A percentile compares a stretch with the other conserved stretches of the same genome.
phyloP scores from a whole-genome alignment of 2,888 invertebrate genomes.

The Phasia obesa region DNA sequence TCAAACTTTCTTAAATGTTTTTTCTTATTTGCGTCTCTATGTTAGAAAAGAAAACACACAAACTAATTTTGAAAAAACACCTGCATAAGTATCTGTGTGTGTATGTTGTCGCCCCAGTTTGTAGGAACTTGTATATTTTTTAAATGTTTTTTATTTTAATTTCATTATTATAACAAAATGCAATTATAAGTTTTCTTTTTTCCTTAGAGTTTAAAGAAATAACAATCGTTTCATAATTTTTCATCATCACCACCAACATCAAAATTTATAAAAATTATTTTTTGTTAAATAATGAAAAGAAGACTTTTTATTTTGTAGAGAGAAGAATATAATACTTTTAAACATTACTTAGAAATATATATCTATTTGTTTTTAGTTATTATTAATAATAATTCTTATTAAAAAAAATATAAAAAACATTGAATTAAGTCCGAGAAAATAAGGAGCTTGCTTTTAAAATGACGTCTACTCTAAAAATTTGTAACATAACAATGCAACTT shows the following conservation, averaged over 20 bases:
- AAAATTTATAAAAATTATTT: slow-evolving; percentile 56
- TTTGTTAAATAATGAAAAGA: slow-evolving; percentile 67
- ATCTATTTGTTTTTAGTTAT: slow-evolving; percentile 34
- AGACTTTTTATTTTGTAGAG: slow-evolving; percentile 64
- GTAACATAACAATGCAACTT: background rate
- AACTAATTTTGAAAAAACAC: slow-evolving; percentile 40
- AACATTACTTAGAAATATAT: slow-evolving; percentile 24
- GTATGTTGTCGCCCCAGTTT: slow-evolving; percentile 60
- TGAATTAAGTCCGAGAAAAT: background rate
- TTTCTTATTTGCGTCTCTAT: slow-evolving; percentile 62
- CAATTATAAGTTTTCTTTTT: slow-evolving; percentile 66
- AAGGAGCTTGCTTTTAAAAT: slow-evolving; percentile 41
- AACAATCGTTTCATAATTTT: slow-evolving; percentile 62
- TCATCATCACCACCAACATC: slow-evolving; percentile 47
- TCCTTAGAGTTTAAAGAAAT: slow-evolving; percentile 55
- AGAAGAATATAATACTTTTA: slow-evolving; percentile 55
- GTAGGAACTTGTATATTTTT: slow-evolving; percentile 70
- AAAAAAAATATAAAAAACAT: background rate
- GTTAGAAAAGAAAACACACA: slow-evolving; percentile 58
- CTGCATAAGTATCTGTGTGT: slow-evolving; percentile 37
- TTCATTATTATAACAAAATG: slow-evolving; percentile 65
- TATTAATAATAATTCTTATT: slow-evolving; percentile 18
- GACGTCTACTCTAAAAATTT: slow-evolving; percentile 38
- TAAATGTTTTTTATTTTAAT: slow-evolving; percentile 66
- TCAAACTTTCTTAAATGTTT: slow-evolving; percentile 51